Evolutionary conservation across 30 jellyfish, hydroid and myxozoan genomes (phyloP).

Genomic region (Aurelia sp.): DNA sequence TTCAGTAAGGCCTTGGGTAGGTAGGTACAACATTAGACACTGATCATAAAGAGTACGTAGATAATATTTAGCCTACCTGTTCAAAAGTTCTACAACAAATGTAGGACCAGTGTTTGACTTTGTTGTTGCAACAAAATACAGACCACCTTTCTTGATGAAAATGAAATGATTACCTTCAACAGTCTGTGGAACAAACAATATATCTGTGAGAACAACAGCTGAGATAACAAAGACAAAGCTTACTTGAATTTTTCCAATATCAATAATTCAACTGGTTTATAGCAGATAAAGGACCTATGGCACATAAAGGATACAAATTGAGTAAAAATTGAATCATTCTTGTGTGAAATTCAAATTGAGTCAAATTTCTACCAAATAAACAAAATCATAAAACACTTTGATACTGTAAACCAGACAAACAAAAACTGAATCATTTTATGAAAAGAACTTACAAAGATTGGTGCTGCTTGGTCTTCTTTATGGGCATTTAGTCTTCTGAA

Average conservation of each 20-base stretch:
- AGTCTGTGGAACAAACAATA: constrained; percentile 21
- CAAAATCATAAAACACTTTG: no score
- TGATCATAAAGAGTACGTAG: no score
- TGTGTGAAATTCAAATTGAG: no score
- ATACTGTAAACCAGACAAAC: no score
- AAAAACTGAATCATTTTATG: neutral
- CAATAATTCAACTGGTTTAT: no score
- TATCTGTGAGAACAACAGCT: no score
- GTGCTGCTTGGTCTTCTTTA: constrained; percentile 59
- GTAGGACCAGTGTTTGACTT: constrained; percentile 77
- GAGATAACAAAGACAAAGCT: no score
- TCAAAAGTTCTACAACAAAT: constrained; percentile 83
- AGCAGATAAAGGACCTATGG: no score
- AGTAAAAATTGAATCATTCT: no score
- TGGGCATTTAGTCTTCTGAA: constrained; percentile 57
- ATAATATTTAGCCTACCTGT: constrained; percentile 58
- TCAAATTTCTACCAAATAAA: no score
- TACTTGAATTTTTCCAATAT: no score
- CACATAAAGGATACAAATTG: no score
- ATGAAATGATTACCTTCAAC: constrained; percentile 87
- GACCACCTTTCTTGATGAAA: constrained; percentile 65
- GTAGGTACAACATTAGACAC: neutral
- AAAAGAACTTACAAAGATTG: constrained; percentile 74
- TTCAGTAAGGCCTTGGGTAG: neutral
- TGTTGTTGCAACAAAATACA: constrained; percentile 91